Evolutionary conservation across 2,113 vertebrate genomes (phyloP).

Genomic region (Strix uralensis): DNA sequence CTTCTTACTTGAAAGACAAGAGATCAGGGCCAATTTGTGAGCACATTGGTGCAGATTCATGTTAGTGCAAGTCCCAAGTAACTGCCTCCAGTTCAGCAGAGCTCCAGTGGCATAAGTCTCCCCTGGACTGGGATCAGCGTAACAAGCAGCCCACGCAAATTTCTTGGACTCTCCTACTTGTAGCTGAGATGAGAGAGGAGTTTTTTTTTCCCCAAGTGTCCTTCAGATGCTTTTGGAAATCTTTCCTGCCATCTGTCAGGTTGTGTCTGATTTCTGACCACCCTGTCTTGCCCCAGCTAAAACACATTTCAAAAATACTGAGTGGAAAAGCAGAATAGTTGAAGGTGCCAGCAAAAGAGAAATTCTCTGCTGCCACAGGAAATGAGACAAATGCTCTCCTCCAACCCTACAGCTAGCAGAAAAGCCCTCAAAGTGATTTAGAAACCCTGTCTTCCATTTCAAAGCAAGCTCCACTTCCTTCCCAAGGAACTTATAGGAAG

Average conservation of each 20-base stretch:
- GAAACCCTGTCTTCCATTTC: neutral
- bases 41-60: neutral
- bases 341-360: neutral
- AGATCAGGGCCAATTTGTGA: neutral
- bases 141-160: neutral
- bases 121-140: accelerated
- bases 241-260: neutral
- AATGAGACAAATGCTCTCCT: neutral
- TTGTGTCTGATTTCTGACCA: neutral
- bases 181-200: neutral
- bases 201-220: neutral
- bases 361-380: neutral
- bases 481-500: neutral
- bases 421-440: neutral
- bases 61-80: neutral
- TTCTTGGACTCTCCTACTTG: neutral
- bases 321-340: neutral
- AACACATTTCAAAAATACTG: neutral
- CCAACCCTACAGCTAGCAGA: neutral
- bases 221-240: neutral
- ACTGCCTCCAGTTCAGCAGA: neutral
- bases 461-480: neutral
- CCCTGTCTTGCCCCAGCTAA: neutral
- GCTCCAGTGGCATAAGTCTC: neutral
- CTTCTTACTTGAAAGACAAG: neutral